Evolutionary conservation across 1,140 invertebrate genomes (phyloP).

Genomic region (Meteorus sp.): DNA sequence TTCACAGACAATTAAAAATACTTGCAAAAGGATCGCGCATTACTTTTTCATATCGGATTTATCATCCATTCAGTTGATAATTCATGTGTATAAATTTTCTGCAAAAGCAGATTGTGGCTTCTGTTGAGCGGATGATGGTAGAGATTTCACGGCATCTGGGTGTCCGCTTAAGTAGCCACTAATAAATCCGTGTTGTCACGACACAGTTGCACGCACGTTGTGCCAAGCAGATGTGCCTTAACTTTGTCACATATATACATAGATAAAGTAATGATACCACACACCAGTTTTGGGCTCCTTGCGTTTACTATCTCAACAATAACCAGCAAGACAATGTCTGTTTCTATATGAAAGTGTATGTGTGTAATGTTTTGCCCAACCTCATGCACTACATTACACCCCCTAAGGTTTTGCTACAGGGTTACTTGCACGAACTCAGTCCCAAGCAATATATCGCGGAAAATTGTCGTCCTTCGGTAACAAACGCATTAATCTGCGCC

Average conservation of each 20-base stretch:
- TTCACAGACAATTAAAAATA: too few relatives aligned
- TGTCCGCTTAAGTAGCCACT: conserved; percentile 12
- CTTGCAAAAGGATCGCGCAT: background rate
- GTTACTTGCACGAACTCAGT: background rate
- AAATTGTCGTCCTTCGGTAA: conserved; percentile 16
- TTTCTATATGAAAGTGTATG: too few relatives aligned
- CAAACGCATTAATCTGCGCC: conserved; percentile 9
- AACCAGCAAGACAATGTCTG: background rate
- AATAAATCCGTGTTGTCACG: conserved; percentile 16
- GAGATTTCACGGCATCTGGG: conserved; percentile 3
- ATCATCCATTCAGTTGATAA: conserved; percentile 7
- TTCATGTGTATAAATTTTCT: conserved; percentile 5
- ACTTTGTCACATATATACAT: background rate
- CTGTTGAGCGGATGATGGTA: background rate
- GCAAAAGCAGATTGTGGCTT: conserved; percentile 9
- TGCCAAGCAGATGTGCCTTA: conserved; percentile 7
- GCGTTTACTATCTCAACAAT: too few relatives aligned
- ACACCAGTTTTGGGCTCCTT: too few relatives aligned
- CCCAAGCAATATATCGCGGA: conserved; percentile 5
- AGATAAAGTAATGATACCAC: too few relatives aligned
- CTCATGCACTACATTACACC: conserved; percentile 6
- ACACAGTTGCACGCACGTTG: background rate
- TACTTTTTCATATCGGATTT: background rate
- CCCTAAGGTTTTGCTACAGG: conserved; percentile 4
- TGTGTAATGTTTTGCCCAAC: conserved; percentile 4